Evolutionary conservation across 1,140 invertebrate genomes (phyloP), one percentile per base, ranked within the genome.

Genomic region (Magallana gigas): DNA sequence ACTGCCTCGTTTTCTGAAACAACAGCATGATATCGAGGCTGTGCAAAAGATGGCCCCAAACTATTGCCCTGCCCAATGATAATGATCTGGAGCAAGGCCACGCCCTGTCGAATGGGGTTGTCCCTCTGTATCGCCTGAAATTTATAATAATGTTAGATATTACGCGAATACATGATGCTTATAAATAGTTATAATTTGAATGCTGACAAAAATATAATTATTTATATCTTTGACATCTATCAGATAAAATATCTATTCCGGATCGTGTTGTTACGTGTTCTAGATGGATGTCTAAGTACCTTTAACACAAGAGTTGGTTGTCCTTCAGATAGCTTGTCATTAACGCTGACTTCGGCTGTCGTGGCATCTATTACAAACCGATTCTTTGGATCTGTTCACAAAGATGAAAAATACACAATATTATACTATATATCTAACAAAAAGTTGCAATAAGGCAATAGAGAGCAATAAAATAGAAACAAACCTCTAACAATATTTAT

Each of bases 21-120:
- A 84, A 96, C 94, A 1, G 97, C 96, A 83, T 96, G 94, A 92
- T 97, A 97, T 57, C 94, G 94, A n/a, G 95, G 93, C 87, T 96
- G 95, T 60, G 96, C 96, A 94, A 98, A 98, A 16, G 95, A 92
- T 0, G 97, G 97, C 9, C 97, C 96, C 18, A 76, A 29, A 94
- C 97, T 98, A 93, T 98, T 97, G 94, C 98, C 98, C 1, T 85
- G 16, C 0, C 88, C 85, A 23, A 82, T 87, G 6, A 90, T 85
- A 11, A 62, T 64, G 16, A 91, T 59, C 3, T 87, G 80, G 48
- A 91, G 64, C 57, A 91, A 83, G 8, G 91, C 90, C 9, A 89
- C 84, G 8, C 89, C 90, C 82, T 91, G 89, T 9, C 89, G 68
- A 4, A 86, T 88, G 0, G 90, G 89, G 68, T 90, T 91, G 84